Base-by-base conservation (phyloP, 2,888 invertebrate species). In the Lobophora halterata region DNA sequence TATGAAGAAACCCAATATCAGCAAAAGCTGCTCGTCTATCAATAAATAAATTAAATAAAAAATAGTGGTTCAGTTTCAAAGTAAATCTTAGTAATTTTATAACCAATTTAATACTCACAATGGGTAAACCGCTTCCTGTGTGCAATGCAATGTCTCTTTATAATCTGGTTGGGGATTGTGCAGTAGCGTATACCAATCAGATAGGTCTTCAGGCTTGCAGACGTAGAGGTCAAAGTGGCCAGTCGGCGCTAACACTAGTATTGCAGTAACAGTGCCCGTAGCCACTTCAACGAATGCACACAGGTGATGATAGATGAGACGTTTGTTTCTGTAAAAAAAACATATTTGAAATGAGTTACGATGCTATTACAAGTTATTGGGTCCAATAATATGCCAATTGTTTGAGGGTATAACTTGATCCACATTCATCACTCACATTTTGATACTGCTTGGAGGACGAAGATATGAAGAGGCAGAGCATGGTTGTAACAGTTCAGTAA, bases 41-140 rank as follows among this genome's bases (percentile, higher is more conserved):
- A n/a, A n/a, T n/a, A n/a, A n/a, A n/a, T n/a, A n/a, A n/a, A n/a
- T n/a, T n/a, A n/a, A n/a, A n/a, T n/a, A n/a, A n/a, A n/a, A n/a
- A n/a, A n/a, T n/a, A n/a, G n/a, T n/a, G n/a, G n/a, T n/a, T n/a
- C n/a, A n/a, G n/a, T n/a, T n/a, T n/a, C n/a, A n/a, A n/a, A n/a
- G n/a, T n/a, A n/a, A n/a, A n/a, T n/a, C n/a, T n/a, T n/a, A n/a
- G n/a, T 29, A 26, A 26, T 11, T 26, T 9, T 12, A 16, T 17
- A 2, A 17, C 24, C 13, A 30, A n/a, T 13, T 13, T 26, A 8
- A 21, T 36, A 90, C 93, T 91, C 90, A 98, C 96, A 99, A 82
- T 24, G 99, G 99, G 88, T 97, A 99, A 0, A 98, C 98, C 37
- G 98, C 97, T 83, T 99, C 99, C 68, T 99, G 97, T 0, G 98